A percentile compares a stretch with the other conserved stretches of the same genome.
These are phyloP conservation scores for Antitype chi DNA, from an alignment of 2,888 invertebrate species.

Conservation along the genomic window DNA sequence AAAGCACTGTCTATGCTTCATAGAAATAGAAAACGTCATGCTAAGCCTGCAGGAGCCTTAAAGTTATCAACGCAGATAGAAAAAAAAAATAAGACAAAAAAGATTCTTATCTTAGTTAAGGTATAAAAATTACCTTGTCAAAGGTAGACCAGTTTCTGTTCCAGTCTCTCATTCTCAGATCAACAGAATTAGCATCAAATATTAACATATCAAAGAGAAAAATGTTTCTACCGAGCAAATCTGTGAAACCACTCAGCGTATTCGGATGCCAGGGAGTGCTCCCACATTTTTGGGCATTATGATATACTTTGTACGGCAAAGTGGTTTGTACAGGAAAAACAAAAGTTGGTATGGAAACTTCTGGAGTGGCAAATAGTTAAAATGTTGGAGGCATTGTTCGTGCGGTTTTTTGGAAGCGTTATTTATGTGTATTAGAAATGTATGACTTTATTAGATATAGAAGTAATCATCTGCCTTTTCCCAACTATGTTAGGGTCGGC, in stretches of 20 bases:
- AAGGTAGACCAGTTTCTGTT: not conserved
- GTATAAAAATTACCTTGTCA: not conserved
- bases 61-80: not conserved
- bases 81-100: not conserved
- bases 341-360: conserved; percentile 52
- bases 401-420: not conserved
- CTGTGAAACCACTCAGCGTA: conserved; percentile 60
- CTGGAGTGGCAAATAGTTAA: conserved; percentile 40
- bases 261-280: conserved; percentile 51
- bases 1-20: no score
- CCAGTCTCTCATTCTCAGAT: not conserved
- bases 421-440: not conserved
- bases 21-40: no score
- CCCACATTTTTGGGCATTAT: conserved; percentile 57
- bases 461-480: not conserved
- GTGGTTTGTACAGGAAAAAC: conserved; percentile 59
- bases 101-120: no score
- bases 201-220: conserved; percentile 58
- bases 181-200: conserved; percentile 34
- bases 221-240: conserved; percentile 42
- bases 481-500: no score
- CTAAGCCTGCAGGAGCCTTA: no score
- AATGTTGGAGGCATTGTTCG: conserved; percentile 20
- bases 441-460: not conserved
- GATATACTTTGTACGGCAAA: conserved; percentile 52